A percentile compares a stretch with the other conserved stretches of the same genome.
These are phyloP conservation scores for Actinemys pallida DNA, from an alignment of 2,113 vertebrate genomes.

Conservation along the genomic window DNA sequence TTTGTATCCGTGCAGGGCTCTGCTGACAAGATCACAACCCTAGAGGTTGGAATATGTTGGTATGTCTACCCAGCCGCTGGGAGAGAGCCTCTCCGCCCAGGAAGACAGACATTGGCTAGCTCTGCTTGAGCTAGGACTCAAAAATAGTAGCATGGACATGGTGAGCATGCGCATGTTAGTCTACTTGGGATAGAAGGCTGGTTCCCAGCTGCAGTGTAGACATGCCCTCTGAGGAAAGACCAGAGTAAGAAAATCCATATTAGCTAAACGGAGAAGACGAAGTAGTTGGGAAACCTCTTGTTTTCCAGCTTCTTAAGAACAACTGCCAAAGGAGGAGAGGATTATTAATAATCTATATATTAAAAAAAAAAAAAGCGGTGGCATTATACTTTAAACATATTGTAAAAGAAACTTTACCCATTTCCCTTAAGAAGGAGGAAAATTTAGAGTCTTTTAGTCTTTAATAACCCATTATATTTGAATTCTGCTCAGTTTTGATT, in stretches of 20 bases:
- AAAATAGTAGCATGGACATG: neutral
- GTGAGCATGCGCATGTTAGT: neutral
- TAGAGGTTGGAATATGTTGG: too few species aligned
- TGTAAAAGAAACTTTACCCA: neutral
- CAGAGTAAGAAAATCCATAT: neutral
- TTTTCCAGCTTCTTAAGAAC: neutral
- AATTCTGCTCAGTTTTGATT: slow-evolving; percentile 4
- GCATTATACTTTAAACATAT: neutral
- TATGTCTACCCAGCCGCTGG: neutral
- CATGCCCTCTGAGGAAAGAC: too few species aligned
- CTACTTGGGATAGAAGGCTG: too few species aligned
- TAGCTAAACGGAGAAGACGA: neutral
- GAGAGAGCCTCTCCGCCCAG: neutral
- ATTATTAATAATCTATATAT: neutral
- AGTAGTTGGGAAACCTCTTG: neutral
- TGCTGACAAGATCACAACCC: neutral
- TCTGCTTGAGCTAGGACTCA: neutral
- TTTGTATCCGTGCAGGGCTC: too few species aligned
- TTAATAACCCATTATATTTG: neutral
- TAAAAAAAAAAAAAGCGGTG: fast-evolving
- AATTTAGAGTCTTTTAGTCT: neutral
- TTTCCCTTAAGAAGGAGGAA: neutral
- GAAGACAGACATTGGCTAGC: neutral
- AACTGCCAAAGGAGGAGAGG: neutral
- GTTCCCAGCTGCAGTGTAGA: too few species aligned